Evolutionary conservation across 2,888 invertebrate species (phyloP).

Genomic region (Miltochrista miniata): DNA sequence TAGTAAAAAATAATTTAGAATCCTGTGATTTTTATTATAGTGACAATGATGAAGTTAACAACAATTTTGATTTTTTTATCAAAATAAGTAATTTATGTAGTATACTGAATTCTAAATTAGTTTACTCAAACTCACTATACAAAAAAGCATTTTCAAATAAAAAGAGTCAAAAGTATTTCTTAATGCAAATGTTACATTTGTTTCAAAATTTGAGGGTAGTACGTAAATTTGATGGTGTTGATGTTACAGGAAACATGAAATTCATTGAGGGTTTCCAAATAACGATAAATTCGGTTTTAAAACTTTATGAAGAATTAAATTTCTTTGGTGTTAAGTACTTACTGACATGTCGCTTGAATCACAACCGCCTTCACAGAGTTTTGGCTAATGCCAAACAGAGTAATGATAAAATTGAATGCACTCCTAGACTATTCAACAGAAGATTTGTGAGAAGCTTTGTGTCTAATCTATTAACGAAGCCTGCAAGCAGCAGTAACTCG

Average conservation of each 20-base stretch:
- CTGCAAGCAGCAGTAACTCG: conserved; percentile 8
- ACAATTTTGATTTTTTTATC: conserved; percentile 29
- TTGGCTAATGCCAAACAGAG: conserved; percentile 6
- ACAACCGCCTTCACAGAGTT: conserved; percentile 14
- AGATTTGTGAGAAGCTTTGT: conserved; percentile 23
- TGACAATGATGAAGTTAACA: conserved; percentile 17
- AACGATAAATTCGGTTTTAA: conserved; percentile 35
- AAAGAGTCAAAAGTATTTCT: conserved; percentile 26
- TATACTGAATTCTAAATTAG: conserved; percentile 28
- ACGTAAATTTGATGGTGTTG: conserved; percentile 26
- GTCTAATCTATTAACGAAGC: conserved; percentile 25
- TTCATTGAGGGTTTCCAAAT: conserved; percentile 39
- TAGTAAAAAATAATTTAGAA: conserved; percentile 30
- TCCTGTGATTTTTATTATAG: conserved; percentile 32
- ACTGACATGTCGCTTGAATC: conserved; percentile 21
- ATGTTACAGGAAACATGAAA: conserved; percentile 33
- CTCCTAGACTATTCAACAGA: conserved; percentile 18
- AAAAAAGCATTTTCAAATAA: conserved; percentile 32
- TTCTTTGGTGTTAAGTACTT: conserved; percentile 20
- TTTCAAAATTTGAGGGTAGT: conserved; percentile 37
- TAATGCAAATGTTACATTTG: conserved; percentile 32
- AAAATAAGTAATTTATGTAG: conserved; percentile 32
- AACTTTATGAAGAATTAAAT: conserved; percentile 34
- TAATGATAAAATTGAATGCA: conserved; percentile 15
- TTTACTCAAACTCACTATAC: conserved; percentile 15